Percentiles rank a stretch among this genome's conserved stretches.
Evolutionary conservation across 2,797 vertebrate genomes (phyloP).

Genomic region (Tenualosa ilisha): DNA sequence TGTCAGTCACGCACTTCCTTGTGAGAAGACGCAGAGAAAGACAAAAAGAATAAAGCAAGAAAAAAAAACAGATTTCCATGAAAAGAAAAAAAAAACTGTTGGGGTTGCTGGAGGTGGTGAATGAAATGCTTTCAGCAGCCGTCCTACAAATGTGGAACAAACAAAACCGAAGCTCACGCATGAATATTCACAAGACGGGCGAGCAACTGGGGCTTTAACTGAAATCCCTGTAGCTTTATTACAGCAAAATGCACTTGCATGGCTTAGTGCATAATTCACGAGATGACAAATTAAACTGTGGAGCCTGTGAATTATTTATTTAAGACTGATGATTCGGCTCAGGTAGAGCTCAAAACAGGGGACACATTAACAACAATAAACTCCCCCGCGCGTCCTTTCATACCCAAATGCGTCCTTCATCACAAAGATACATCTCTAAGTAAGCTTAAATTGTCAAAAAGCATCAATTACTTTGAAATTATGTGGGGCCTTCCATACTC

Average conservation of each 20-base stretch:
- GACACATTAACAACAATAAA: slow-evolving; percentile 32
- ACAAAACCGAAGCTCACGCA: slow-evolving; percentile 29
- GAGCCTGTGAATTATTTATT: slow-evolving; percentile 45
- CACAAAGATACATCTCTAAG: background rate
- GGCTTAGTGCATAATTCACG: slow-evolving; percentile 44
- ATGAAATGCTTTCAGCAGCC: slow-evolving; percentile 29
- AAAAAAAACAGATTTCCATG: slow-evolving; percentile 28
- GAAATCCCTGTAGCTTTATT: slow-evolving; percentile 49
- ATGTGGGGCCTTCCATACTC: background rate
- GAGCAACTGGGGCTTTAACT: slow-evolving; percentile 28
- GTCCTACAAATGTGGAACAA: slow-evolving; percentile 42
- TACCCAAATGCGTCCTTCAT: background rate
- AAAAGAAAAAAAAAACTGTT: slow-evolving; percentile 9
- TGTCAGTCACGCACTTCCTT: slow-evolving; percentile 25
- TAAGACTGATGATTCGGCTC: slow-evolving; percentile 34
- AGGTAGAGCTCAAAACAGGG: slow-evolving; percentile 30
- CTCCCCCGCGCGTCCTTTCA: background rate
- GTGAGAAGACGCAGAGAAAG: slow-evolving; percentile 3
- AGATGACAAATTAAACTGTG: slow-evolving; percentile 41
- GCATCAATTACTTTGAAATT: background rate
- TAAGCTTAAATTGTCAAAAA: background rate
- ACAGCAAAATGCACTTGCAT: slow-evolving; percentile 45
- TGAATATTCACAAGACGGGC: slow-evolving; percentile 46
- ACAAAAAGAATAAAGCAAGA: background rate
- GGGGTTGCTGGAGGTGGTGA: background rate